These are phyloP conservation scores for Phallusia fumigata DNA, from an alignment of 23 tunicate genomes.

Conservation along the genomic window DNA sequence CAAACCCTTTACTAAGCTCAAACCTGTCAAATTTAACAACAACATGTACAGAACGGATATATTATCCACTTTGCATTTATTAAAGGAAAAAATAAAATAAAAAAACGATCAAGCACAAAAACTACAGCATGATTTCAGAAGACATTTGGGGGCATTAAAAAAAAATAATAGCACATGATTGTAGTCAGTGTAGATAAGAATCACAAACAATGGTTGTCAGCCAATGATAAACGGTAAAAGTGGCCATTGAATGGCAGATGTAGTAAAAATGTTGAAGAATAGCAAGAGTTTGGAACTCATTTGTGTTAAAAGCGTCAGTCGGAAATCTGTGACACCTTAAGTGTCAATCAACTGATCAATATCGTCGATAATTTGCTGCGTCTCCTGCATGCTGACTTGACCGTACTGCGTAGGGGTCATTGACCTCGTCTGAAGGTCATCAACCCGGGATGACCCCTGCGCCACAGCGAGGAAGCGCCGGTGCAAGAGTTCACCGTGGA, in stretches of 20 bases:
- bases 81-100: no score
- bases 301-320: neutral
- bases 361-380: slow-evolving; percentile 74
- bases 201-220: neutral
- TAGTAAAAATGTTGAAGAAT: neutral
- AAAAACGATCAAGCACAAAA: neutral
- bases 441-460: slow-evolving; percentile 23
- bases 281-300: neutral
- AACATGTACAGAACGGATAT: no score
- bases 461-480: slow-evolving; percentile 40
- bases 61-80: no score
- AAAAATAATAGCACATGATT: neutral
- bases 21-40: no score
- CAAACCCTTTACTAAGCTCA: no score
- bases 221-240: neutral
- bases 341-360: slow-evolving; percentile 60
- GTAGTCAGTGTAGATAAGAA: neutral
- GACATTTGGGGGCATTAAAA: neutral
- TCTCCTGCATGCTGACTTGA: slow-evolving; percentile 69
- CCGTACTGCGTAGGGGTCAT: slow-evolving; percentile 30
- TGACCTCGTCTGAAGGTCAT: slow-evolving; percentile 11
- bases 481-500: slow-evolving; percentile 43
- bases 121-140: neutral
- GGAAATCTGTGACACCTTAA: neutral
- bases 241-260: neutral